phyloP scores from a whole-genome alignment of 2,888 invertebrate genomes.

The Tetanocera ferruginea region DNA sequence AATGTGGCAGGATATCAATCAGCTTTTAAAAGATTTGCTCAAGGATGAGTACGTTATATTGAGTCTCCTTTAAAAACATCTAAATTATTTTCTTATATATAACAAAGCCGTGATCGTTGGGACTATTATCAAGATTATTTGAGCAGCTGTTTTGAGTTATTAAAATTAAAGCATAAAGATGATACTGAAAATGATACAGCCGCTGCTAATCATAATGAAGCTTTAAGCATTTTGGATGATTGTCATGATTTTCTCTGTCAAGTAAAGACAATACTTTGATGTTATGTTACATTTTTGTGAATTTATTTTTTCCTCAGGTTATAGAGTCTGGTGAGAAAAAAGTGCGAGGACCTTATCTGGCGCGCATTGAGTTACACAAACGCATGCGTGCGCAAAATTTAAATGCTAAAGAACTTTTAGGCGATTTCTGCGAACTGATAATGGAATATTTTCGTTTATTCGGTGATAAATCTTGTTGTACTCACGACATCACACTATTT shows the following conservation, averaged over 20 bases:
- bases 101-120: constrained; percentile 77
- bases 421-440: constrained; percentile 78
- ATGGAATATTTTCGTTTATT: constrained; percentile 84
- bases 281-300: not conserved
- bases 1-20: constrained; percentile 82
- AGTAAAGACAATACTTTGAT: constrained; percentile 46
- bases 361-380: constrained; percentile 82
- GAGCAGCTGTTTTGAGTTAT: constrained; percentile 77
- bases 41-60: constrained; percentile 76
- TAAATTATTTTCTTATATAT: not conserved
- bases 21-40: constrained; percentile 80
- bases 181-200: constrained; percentile 53
- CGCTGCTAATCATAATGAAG: constrained; percentile 44
- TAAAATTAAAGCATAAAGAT: constrained; percentile 59
- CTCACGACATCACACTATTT: constrained; percentile 85
- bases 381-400: constrained; percentile 73
- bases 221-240: constrained; percentile 52
- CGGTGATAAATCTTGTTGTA: constrained; percentile 89
- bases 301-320: constrained; percentile 62
- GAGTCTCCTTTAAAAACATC: not conserved
- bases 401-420: constrained; percentile 73
- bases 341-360: constrained; percentile 86
- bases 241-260: constrained; percentile 66
- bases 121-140: constrained; percentile 82
- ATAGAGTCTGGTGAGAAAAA: constrained; percentile 72